Percentiles rank a stretch among this genome's conserved stretches.
Evolutionary conservation across 2,888 invertebrate genomes (phyloP).

Genomic region (Diploptera punctata): DNA sequence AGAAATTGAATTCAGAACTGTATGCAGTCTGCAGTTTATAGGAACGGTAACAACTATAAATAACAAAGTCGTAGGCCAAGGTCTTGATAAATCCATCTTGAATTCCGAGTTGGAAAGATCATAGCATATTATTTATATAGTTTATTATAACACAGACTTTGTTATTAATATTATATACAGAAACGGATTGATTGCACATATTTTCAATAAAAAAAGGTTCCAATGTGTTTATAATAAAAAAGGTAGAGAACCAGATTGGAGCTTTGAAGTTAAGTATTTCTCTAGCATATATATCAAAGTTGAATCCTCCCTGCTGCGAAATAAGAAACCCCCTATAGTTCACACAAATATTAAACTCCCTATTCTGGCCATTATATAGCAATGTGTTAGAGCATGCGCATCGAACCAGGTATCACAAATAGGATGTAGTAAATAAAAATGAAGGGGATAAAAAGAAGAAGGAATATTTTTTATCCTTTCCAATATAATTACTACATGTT

Average conservation of each 20-base stretch:
- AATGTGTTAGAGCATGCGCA: not conserved
- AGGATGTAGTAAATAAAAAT: conserved; percentile 10
- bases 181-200: not conserved
- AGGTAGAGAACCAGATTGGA: not conserved
- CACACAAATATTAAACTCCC: conserved; percentile 25
- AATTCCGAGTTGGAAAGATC: no score
- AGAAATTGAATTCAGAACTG: no score
- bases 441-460: not conserved
- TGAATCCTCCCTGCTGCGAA: conserved; percentile 9
- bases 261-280: conserved; percentile 7
- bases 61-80: no score
- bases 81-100: no score
- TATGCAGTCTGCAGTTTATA: no score
- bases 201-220: not conserved
- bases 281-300: conserved; percentile 17
- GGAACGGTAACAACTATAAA: no score
- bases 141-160: no score
- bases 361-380: conserved; percentile 18
- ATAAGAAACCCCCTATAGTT: conserved; percentile 27
- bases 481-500: conserved; percentile 37
- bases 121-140: no score
- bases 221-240: conserved; percentile 1
- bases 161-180: no score
- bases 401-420: not conserved
- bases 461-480: conserved; percentile 24